These are phyloP conservation scores for Sisyra terminalis DNA, from an alignment of 2,888 invertebrate genomes.

Conservation along the genomic window DNA sequence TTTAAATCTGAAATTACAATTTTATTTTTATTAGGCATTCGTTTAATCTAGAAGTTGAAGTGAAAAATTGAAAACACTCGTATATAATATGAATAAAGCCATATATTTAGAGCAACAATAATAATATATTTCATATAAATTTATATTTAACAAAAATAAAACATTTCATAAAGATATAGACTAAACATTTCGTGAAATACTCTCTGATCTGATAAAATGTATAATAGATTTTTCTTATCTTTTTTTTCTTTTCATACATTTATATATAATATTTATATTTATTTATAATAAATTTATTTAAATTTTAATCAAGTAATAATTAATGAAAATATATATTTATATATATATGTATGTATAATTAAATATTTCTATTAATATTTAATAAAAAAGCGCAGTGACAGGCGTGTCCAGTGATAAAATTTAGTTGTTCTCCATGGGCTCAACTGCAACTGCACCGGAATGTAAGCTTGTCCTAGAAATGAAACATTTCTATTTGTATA, in stretches of 20 bases:
- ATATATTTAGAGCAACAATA: slow-evolving; percentile 10
- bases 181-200: slow-evolving; percentile 9
- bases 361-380: slow-evolving; percentile 10
- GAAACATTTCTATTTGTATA: background rate
- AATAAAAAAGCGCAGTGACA: slow-evolving; percentile 17
- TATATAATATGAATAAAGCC: slow-evolving; percentile 2
- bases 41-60: background rate
- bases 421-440: slow-evolving; percentile 9
- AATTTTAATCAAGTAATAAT: no score
- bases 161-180: slow-evolving; percentile 10
- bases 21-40: no score
- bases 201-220: slow-evolving; percentile 1
- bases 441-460: slow-evolving; percentile 7
- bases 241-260: slow-evolving; percentile 14
- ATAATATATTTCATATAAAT: slow-evolving; percentile 10
- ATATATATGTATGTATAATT: slow-evolving; percentile 13
- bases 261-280: slow-evolving; percentile 11
- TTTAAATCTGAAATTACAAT: no score
- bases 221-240: slow-evolving; percentile 2
- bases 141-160: slow-evolving; percentile 10
- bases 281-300: slow-evolving; percentile 14
- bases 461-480: slow-evolving; percentile 9
- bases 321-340: slow-evolving; percentile 1
- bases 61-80: background rate
- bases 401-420: slow-evolving; percentile 10